These are phyloP conservation scores for Polypterus bichir DNA, from an alignment of 2,113 vertebrate species.

Conservation along the genomic window DNA sequence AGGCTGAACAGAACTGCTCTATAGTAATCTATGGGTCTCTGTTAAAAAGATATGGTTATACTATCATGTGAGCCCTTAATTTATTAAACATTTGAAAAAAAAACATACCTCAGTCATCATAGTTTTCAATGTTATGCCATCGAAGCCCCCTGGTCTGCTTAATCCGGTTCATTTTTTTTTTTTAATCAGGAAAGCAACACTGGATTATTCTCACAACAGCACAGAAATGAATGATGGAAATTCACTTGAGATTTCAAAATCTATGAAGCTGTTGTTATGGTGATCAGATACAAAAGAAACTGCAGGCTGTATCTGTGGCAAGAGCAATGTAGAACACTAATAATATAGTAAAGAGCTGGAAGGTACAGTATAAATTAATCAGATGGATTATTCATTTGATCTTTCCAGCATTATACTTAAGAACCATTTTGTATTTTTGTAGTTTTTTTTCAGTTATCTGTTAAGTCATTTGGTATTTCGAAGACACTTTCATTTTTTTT, in stretches of 20 bases:
- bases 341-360: slow-evolving; percentile 2
- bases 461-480: no score
- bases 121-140: slow-evolving; percentile 14
- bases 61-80: slow-evolving; percentile 38
- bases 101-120: slow-evolving; percentile 22
- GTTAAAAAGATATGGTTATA: slow-evolving; percentile 19
- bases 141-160: background rate
- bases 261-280: slow-evolving; percentile 57
- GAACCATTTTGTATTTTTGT: no score
- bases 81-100: slow-evolving; percentile 18
- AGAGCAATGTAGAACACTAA: slow-evolving; percentile 23
- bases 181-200: slow-evolving; percentile 2
- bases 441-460: no score
- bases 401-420: no score
- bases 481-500: no score
- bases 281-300: slow-evolving; percentile 52
- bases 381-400: no score
- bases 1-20: background rate
- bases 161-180: background rate
- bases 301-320: slow-evolving; percentile 35
- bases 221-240: slow-evolving; percentile 39
- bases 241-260: slow-evolving; percentile 31
- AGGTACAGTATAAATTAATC: background rate
- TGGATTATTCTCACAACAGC: slow-evolving; percentile 31
- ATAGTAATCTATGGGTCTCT: slow-evolving; percentile 2